Evolutionary conservation across 2,888 invertebrate genomes (phyloP), one percentile per base, ranked within the genome.

Genomic region (Drosophila crucigera): DNA sequence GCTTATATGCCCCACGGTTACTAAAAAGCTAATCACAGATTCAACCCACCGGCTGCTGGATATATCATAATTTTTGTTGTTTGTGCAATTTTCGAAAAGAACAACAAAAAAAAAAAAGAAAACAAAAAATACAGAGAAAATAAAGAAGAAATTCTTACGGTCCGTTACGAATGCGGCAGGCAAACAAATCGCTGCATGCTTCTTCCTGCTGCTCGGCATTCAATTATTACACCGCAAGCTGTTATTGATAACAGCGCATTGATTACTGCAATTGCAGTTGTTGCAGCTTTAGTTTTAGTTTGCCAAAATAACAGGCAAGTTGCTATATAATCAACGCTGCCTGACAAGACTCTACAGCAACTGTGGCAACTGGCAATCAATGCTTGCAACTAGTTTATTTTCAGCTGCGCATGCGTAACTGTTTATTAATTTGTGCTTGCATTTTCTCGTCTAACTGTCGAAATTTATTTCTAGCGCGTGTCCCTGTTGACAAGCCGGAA

Each of bases 241-340:
- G 84, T 80, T 90, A 87, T 90, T 89, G 91, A 89, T 90, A 89
- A 90, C 84, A 82, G 76, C 77, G 80, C 81, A 83, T 84, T 84
- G 89, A 89, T 84, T 90, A 82, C 86, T 77, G 90, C 90, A 86
- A 87, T 90, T 90, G 90, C 75, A 68, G 64, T 33, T 54, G 31
- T 66, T 68, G 31, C 62, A 72, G 43, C 56, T 56, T 53, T 49
- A 68, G 68, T n/a, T 65, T 53, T 49, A 68, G 68, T n/a, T 65
- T 61, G 75, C 88, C 88, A 70, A 86, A 86, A 88, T 82, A 85
- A 85, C 80, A 84, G 82, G 52, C 78, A 74, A 80, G 72, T 11
- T 9, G 56, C 56, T 30, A 63, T 74, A 83, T 80, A 78, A 82
- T 84, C 87, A 86, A 77, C 74, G 85, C 71, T 71, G 53, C 65